Percentiles rank a stretch among this genome's conserved stretches.
Evolutionary conservation across 1,140 invertebrate species (phyloP).

Genomic region (Brachionus asplanchnoidis): DNA sequence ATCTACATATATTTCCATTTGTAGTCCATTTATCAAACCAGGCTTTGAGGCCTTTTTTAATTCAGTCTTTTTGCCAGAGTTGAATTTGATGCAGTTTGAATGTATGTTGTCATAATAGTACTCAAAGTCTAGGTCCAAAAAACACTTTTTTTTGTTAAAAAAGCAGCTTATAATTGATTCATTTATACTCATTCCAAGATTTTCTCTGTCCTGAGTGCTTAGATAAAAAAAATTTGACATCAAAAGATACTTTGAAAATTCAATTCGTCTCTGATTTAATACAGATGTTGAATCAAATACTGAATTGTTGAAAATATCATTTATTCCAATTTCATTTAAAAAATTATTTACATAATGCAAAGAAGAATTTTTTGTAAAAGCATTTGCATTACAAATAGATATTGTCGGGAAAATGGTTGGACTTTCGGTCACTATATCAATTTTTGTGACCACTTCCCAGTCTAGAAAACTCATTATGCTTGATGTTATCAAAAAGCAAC

Average conservation of each 20-base stretch:
- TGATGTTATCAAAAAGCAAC: neutral
- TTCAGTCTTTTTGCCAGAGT: neutral
- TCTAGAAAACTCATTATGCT: neutral
- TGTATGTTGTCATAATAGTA: neutral
- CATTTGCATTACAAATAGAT: neutral
- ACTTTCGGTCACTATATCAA: neutral
- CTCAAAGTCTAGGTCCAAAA: neutral
- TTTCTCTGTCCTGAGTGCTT: neutral
- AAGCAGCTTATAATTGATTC: neutral
- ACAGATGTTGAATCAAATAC: neutral
- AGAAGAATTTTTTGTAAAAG: neutral
- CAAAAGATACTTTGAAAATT: neutral
- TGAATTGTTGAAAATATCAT: neutral
- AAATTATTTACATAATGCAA: neutral
- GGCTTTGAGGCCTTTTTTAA: neutral
- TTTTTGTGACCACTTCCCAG: slow-evolving; percentile 25
- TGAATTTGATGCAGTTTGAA: slow-evolving; percentile 1
- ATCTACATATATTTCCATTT: neutral
- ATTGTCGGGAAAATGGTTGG: neutral
- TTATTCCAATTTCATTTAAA: neutral
- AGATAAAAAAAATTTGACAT: neutral
- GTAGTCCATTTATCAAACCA: neutral
- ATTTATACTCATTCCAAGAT: neutral
- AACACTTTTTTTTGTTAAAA: neutral
- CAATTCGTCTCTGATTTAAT: neutral